Base-by-base conservation (phyloP, 2,797 vertebrate species). In the Cygnus olor region DNA sequence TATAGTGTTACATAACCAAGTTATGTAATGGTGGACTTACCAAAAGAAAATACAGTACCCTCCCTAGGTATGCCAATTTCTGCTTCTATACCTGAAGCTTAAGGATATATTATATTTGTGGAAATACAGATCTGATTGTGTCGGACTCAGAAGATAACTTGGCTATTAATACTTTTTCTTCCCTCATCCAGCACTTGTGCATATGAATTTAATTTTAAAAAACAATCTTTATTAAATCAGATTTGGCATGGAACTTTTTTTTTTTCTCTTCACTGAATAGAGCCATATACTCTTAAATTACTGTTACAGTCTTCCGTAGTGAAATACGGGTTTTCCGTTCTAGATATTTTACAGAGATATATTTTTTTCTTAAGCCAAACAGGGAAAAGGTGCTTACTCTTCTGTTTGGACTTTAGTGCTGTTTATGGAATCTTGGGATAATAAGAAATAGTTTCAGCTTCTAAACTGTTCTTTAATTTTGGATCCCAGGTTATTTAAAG, bases 1-100 rank as follows among this genome's bases (percentile, higher is more conserved):
- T 88, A 38, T 72, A 34, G 4, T 76, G 27, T 79, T 94, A 56
- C 27, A 49, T 83, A 96, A 88, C 45, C 36, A 47, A 42, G 40
- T 65, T 45, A 30, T 7, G 6, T 58, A 77, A 45, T 38, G 27
- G 10, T 68, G 22, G n/a, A 6, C 9, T 83, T 82, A 47, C 0
- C 53, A 38, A 21, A 84, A 77, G 53, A 71, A 74, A 83, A 54
- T 42, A 32, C 3, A 47, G 74, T 57, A 65, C 6, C 14, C 32
- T n/a, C 6, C 14, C 32, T n/a, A 70, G 38, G 10, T 85, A 7
- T 76, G 21, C 27, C 63, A 53, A n/a, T 15, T 69, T 78, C 14
- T 56, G 0, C 85, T 93, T 70, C 42, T 36, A 79, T 77, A 45
- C 3, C 14, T 54, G 25, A 44, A 65, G 15, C 13, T 76, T 30